Evolutionary conservation across 2,797 vertebrate genomes (phyloP), one percentile per base, ranked within the genome.

Genomic region (Hydrocynus forskahlii): DNA sequence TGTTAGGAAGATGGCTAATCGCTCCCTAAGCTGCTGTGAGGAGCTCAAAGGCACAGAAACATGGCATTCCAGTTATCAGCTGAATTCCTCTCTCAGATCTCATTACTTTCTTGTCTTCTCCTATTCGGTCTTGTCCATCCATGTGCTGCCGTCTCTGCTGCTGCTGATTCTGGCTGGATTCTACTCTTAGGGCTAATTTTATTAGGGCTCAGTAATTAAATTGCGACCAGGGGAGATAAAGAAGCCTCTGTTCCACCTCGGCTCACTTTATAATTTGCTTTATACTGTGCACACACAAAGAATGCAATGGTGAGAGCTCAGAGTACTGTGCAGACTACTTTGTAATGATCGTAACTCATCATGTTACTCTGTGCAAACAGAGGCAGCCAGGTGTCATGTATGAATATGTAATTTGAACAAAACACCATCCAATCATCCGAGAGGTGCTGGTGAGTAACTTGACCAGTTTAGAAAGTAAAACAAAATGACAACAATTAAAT

Each of bases 1-100:
- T 86, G 85, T 87, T 67, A 10, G 84, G 73, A 82, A 82, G 80
- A 75, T 48, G 64, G 83, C 81, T 75, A 84, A 87, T 86, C 86
- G 75, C 81, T 80, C 75, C 50, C 74, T 50, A 81, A 78, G 64
- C 80, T 69, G 75, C 83, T 80, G 75, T 69, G 66, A 80, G 57
- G 60, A 68, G 25, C 40, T 76, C 73, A 23, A 78, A 81, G 38
- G 57, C 83, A 67, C 59, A 64, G 76, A 64, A 72, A 78, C 80
- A 77, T n/a, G 64, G 70, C 9, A 12, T 69, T 81, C 40, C 38
- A 64, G 63, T 82, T 78, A 66, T 81, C 76, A 67, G 72, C 59
- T 57, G 63, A 82, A 85, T 84, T 83, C 84, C 85, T 76, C 70
- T 35, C 74, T 79, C n/a, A 63, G 83, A 84, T 83, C 80, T 82